Evolutionary conservation across 2,113 vertebrate species (phyloP).

Genomic region (Uropsilus gracilis): DNA sequence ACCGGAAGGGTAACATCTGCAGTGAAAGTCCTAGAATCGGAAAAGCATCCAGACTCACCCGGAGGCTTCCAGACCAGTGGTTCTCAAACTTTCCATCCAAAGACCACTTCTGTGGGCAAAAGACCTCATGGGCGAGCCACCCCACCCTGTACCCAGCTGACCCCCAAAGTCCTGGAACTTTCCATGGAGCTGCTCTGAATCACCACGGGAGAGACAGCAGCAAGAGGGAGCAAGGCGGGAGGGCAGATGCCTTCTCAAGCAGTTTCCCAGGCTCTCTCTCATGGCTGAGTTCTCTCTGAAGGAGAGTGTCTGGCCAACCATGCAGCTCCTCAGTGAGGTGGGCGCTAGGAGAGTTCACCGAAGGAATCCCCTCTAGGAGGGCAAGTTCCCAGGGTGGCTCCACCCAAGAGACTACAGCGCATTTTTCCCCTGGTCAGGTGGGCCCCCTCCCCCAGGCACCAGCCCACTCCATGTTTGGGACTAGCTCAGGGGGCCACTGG

Average conservation of each 20-base stretch:
- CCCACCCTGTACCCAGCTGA: constrained; percentile 52
- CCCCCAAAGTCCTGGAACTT: not conserved
- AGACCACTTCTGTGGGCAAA: constrained; percentile 81
- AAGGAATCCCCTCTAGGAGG: not conserved
- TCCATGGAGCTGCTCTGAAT: not conserved
- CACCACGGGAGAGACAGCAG: not conserved
- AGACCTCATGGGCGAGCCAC: constrained; percentile 74
- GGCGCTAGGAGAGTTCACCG: not conserved
- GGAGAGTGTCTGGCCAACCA: not conserved
- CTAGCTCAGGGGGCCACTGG: not conserved
- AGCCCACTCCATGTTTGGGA: not conserved
- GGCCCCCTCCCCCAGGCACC: not conserved
- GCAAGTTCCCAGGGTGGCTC: not conserved
- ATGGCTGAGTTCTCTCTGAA: not conserved
- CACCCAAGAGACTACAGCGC: not conserved
- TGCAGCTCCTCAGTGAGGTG: not conserved
- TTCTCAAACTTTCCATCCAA: constrained; percentile 79
- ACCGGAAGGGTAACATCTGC: not conserved
- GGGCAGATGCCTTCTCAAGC: not conserved
- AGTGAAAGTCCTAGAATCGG: constrained; percentile 27
- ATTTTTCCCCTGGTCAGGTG: not conserved
- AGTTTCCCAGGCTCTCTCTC: not conserved
- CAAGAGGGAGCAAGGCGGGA: not conserved
- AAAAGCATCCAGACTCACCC: constrained; percentile 76
- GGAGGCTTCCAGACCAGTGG: constrained; percentile 75